Conservation (phyloP, 2,797 vertebrate species). For the Sebastolobus alascanus region DNA sequence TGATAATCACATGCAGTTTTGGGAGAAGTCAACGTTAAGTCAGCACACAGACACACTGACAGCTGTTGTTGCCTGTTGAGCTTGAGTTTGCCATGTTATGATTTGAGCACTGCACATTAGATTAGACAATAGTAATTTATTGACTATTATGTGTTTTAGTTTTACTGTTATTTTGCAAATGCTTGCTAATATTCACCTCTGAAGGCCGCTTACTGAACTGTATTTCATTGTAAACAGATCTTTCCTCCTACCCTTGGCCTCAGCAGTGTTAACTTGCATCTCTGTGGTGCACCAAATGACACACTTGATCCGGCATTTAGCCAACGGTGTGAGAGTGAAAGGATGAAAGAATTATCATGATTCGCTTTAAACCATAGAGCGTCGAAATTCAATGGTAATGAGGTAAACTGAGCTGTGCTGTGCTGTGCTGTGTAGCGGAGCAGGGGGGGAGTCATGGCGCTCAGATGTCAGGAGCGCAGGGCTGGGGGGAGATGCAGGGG, state of each 20-base stretch:
- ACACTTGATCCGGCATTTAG: constrained; percentile 59
- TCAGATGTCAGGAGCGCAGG: constrained; percentile 47
- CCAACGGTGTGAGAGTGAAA: constrained; percentile 42
- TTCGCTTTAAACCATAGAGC: constrained; percentile 60
- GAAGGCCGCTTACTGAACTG: not conserved
- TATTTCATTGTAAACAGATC: constrained; percentile 18
- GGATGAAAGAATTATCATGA: constrained; percentile 54
- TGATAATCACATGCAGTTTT: too few relatives aligned
- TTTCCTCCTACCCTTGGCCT: constrained; percentile 19
- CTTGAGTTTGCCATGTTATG: too few relatives aligned
- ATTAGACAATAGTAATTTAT: not conserved
- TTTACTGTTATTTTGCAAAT: not conserved
- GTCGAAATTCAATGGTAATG: constrained; percentile 65
- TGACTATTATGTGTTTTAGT: not conserved
- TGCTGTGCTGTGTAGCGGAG: constrained; percentile 31
- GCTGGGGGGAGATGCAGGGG: constrained; percentile 38
- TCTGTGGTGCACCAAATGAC: constrained; percentile 46
- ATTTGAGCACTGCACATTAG: not conserved
- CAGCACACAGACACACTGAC: too few relatives aligned
- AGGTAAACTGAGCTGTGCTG: constrained; percentile 51
- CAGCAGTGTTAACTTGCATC: constrained; percentile 12
- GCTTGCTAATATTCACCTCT: not conserved
- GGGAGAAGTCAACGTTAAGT: too few relatives aligned
- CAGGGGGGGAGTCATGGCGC: constrained; percentile 46
- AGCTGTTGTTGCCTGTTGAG: too few relatives aligned